Percentiles rank a stretch among this genome's conserved stretches.
Conservation (phyloP, 1,140 invertebrate genomes). For the Lepidotrigona ventralis region DNA sequence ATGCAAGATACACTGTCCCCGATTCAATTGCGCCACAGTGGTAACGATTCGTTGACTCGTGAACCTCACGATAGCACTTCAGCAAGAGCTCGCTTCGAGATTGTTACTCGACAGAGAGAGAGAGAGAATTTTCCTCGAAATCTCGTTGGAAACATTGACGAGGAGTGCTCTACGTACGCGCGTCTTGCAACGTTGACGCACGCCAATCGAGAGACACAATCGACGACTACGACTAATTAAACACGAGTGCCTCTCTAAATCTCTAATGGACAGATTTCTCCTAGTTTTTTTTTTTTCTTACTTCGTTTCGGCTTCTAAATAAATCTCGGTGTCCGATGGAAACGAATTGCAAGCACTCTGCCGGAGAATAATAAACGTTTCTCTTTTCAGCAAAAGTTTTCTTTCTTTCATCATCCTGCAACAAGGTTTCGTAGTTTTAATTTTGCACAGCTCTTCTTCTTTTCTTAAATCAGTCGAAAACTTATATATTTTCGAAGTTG, state of each 20-base stretch:
- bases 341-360: background rate
- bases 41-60: background rate
- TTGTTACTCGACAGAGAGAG: too few relatives aligned
- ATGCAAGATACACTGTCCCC: too few relatives aligned
- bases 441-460: too few relatives aligned
- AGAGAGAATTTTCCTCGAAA: background rate
- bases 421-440: too few relatives aligned
- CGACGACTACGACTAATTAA: conserved; percentile 2
- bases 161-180: too few relatives aligned
- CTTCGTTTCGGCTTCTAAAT: background rate
- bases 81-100: too few relatives aligned
- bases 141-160: background rate
- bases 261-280: background rate
- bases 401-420: too few relatives aligned
- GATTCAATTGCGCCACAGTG: background rate
- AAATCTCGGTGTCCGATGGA: background rate
- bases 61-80: background rate
- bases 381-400: too few relatives aligned
- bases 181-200: background rate
- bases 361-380: background rate
- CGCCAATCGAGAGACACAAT: background rate
- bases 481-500: too few relatives aligned
- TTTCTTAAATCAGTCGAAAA: too few relatives aligned
- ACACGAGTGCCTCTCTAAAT: background rate
- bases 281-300: too few relatives aligned